Percentiles rank a stretch among this genome's conserved stretches.
phyloP scores from a whole-genome alignment of 2,113 vertebrate genomes.

The Speoplatyrhinus poulsoni region DNA sequence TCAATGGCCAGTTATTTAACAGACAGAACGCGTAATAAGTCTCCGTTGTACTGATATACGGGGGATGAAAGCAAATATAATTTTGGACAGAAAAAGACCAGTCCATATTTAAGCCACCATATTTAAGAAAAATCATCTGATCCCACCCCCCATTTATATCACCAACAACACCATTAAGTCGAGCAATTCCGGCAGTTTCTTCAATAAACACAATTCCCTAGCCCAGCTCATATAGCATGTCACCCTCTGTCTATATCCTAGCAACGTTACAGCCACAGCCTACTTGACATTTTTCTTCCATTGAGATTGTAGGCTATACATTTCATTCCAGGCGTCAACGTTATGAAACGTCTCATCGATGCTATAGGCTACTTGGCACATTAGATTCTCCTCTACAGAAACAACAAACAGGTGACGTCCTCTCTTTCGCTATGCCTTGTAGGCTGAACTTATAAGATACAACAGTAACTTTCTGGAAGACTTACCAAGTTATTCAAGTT shows the following conservation, averaged over 20 bases:
- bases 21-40: conserved; percentile 26
- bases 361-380: conserved; percentile 32
- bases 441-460: too few relatives aligned
- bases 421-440: conserved; percentile 5
- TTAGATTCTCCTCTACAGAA: neutral
- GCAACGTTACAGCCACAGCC: conserved; percentile 21
- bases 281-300: conserved; percentile 18
- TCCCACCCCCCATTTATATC: too few relatives aligned
- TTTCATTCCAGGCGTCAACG: neutral
- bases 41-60: conserved; percentile 2
- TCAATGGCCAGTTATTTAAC: conserved; percentile 34
- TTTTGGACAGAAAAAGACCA: neutral
- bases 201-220: too few relatives aligned
- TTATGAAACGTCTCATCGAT: conserved; percentile 37
- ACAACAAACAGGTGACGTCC: conserved; percentile 37
- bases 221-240: too few relatives aligned
- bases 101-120: neutral
- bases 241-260: neutral
- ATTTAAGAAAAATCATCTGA: neutral
- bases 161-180: neutral
- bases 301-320: neutral
- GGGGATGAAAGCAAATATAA: neutral
- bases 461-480: too few relatives aligned
- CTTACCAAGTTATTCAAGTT: too few relatives aligned
- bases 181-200: too few relatives aligned